These are phyloP conservation scores for Garrulus glandarius DNA, from an alignment of 2,797 vertebrate species.

Conservation along the genomic window DNA sequence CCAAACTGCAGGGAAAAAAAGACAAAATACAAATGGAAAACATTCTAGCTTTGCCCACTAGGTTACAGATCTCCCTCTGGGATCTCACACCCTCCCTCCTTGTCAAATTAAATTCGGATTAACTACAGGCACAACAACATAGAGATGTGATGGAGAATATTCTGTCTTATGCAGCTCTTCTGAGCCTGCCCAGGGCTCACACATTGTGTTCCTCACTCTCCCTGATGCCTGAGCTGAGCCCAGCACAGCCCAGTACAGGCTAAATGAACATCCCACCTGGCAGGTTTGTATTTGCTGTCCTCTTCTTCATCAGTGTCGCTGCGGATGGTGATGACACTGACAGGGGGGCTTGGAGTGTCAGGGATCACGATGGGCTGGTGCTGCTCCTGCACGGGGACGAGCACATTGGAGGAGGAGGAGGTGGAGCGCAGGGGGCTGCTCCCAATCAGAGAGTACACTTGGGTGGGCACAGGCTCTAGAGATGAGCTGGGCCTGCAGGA, in stretches of 20 bases:
- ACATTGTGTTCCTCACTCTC: rapidly evolving
- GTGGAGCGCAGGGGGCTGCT: slow-evolving; percentile 80
- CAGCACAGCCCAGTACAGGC: not conserved
- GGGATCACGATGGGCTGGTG: slow-evolving; percentile 95
- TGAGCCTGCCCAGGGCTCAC: not conserved
- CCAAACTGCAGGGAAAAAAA: slow-evolving; percentile 69
- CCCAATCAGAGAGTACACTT: slow-evolving; percentile 81
- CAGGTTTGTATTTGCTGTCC: slow-evolving; percentile 88
- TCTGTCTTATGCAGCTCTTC: not conserved
- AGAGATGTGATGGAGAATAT: not conserved
- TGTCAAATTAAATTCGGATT: not conserved
- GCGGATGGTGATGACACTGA: slow-evolving; percentile 98
- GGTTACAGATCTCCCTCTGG: not conserved
- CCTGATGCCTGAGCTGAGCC: not conserved
- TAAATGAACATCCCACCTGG: slow-evolving; percentile 74
- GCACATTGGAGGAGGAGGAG: slow-evolving; percentile 78
- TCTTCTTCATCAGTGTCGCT: slow-evolving; percentile 98
- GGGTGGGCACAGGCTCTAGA: slow-evolving; percentile 78
- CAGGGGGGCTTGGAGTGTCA: slow-evolving; percentile 93
- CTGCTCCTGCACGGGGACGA: slow-evolving; percentile 80
- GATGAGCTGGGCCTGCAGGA: slow-evolving; percentile 78
- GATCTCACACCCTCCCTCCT: not conserved
- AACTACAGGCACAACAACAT: not conserved
- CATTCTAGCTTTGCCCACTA: not conserved
- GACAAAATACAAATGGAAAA: not conserved